Evolutionary conservation across 1,140 invertebrate species (phyloP).

Genomic region (Thalassaphorura encarpata): DNA sequence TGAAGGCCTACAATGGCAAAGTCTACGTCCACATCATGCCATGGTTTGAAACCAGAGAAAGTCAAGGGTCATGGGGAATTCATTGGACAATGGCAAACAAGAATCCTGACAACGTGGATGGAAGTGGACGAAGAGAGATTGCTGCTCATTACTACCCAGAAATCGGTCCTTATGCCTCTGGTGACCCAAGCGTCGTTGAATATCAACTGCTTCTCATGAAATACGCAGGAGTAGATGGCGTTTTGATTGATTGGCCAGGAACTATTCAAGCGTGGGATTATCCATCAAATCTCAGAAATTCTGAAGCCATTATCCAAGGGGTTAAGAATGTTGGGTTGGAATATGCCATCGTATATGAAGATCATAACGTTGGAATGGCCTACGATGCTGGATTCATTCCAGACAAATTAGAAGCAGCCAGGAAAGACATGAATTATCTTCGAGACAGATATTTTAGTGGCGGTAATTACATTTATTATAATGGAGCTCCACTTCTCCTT

Average conservation of each 20-base stretch:
- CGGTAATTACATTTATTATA: constrained; percentile 6
- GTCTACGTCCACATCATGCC: constrained; percentile 6
- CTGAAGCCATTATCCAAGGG: constrained; percentile 4
- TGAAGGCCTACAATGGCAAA: background rate
- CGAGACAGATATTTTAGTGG: constrained; percentile 10
- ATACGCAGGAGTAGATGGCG: constrained; percentile 14
- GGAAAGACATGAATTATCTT: constrained; percentile 5
- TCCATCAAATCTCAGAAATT: constrained; percentile 10
- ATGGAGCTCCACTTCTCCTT: constrained; percentile 9
- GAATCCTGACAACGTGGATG: constrained; percentile 17
- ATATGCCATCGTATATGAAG: constrained; percentile 14
- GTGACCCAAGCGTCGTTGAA: constrained; percentile 6
- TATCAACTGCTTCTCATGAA: constrained; percentile 11
- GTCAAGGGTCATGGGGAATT: background rate
- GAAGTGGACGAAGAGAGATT: constrained; percentile 5
- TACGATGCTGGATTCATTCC: constrained; percentile 5
- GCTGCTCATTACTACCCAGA: constrained; percentile 23
- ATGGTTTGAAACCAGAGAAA: constrained; percentile 1
- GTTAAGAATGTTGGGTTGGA: constrained; percentile 5
- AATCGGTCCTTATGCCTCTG: constrained; percentile 17
- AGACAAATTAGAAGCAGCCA: background rate
- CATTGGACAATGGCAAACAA: constrained; percentile 24
- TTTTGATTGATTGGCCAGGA: constrained; percentile 15
- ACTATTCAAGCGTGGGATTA: constrained; percentile 11
- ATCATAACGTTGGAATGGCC: constrained; percentile 10